These are phyloP conservation scores for Prolemur simus DNA, from an alignment of 2,113 vertebrate species.

Conservation along the genomic window DNA sequence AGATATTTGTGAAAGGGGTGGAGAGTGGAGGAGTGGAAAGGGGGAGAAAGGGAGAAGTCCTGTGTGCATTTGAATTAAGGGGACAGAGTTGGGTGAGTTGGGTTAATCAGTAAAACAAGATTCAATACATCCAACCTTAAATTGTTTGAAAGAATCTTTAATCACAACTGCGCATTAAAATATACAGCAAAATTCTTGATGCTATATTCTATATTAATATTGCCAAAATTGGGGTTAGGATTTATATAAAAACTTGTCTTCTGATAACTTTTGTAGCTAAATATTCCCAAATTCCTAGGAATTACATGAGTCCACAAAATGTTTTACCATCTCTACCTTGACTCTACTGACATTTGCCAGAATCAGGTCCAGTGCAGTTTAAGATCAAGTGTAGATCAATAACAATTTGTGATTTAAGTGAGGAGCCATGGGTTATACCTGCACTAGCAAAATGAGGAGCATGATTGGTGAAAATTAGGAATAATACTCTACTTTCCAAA, in stretches of 20 bases:
- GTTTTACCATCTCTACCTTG: background rate
- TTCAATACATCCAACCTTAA: background rate
- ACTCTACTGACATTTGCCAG: background rate
- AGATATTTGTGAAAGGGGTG: background rate
- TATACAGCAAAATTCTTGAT: background rate
- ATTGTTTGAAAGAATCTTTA: background rate
- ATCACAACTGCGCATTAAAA: background rate
- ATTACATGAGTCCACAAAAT: background rate
- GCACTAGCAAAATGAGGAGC: slow-evolving; percentile 27
- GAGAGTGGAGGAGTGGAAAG: background rate
- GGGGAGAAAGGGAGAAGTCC: background rate
- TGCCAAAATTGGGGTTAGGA: background rate
- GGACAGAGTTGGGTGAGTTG: background rate
- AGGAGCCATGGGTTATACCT: background rate
- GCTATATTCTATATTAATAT: background rate
- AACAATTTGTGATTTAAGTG: slow-evolving; percentile 45
- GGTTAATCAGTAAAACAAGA: slow-evolving; percentile 41
- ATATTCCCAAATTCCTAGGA: background rate
- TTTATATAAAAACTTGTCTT: slow-evolving; percentile 29
- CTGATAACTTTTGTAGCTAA: background rate
- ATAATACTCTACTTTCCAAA: slow-evolving; percentile 63
- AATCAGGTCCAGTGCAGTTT: background rate
- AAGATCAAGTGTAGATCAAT: slow-evolving; percentile 55
- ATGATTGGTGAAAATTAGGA: slow-evolving; percentile 71
- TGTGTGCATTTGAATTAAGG: background rate